Conservation (phyloP, 2,888 invertebrate genomes). For the Xanthorhoe spadicearia region DNA sequence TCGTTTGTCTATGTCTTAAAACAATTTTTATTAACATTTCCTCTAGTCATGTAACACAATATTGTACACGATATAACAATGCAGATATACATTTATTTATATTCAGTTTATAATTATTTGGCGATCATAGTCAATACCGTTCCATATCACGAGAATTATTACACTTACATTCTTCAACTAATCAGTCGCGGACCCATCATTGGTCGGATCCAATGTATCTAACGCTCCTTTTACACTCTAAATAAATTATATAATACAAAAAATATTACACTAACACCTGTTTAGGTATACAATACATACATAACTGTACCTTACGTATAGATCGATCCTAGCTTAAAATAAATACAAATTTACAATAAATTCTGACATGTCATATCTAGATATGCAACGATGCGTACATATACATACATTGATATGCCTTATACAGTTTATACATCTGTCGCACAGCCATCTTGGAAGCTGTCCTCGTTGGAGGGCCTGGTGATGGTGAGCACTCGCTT, state of each 20-base stretch:
- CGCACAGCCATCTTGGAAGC: conserved; percentile 96
- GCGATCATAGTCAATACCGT: conserved; percentile 81
- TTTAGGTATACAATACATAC: conserved; percentile 67
- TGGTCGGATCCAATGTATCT: conserved; percentile 73
- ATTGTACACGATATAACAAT: conserved; percentile 74
- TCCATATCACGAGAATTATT: conserved; percentile 77
- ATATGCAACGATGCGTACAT: conserved; percentile 57
- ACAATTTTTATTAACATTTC: conserved; percentile 42
- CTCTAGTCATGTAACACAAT: conserved; percentile 61
- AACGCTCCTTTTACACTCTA: conserved; percentile 79
- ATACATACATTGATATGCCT: conserved; percentile 36
- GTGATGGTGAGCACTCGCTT: conserved; percentile 93
- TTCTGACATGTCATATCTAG: conserved; percentile 61
- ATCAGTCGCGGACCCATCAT: conserved; percentile 80
- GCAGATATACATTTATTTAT: conserved; percentile 61
- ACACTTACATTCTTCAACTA: conserved; percentile 82
- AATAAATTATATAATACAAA: conserved; percentile 85
- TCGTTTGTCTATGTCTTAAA: conserved; percentile 47
- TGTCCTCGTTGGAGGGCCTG: conserved; percentile 95
- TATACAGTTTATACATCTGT: conserved; percentile 90
- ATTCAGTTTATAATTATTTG: conserved; percentile 77
- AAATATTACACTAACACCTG: conserved; percentile 78
- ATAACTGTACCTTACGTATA: conserved; percentile 56
- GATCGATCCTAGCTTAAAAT: conserved; percentile 62
- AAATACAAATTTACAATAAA: conserved; percentile 63